phyloP scores from a whole-genome alignment of 2,888 invertebrate genomes.

The Oasisia sp. region DNA sequence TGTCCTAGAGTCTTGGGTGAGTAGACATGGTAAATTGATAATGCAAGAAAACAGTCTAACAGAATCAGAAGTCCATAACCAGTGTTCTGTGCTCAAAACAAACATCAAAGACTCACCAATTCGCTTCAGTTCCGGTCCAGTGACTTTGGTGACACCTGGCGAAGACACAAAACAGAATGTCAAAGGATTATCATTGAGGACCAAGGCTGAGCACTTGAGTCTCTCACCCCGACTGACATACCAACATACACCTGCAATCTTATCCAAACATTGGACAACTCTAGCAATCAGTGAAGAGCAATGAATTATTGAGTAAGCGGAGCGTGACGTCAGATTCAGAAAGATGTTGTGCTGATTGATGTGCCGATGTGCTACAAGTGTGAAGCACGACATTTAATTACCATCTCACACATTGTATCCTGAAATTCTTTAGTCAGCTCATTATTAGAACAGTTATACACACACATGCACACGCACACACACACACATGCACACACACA shows the following conservation, averaged over 20 bases:
- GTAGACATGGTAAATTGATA: not conserved
- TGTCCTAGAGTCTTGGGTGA: not conserved
- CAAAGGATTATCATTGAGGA: not conserved
- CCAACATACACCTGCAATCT: not conserved
- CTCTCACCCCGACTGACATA: not conserved
- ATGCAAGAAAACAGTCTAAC: not conserved
- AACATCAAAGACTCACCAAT: not conserved
- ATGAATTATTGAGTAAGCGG: not conserved
- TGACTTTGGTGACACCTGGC: not conserved
- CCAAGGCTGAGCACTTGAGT: not conserved
- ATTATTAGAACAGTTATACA: not conserved
- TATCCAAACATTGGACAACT: not conserved
- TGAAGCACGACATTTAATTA: not conserved
- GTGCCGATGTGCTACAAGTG: not conserved
- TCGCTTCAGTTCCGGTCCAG: not conserved
- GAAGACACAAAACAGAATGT: not conserved
- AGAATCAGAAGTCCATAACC: not conserved
- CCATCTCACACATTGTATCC: not conserved
- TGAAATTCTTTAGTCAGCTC: not conserved
- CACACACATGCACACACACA: too few species aligned
- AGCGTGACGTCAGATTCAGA: constrained; percentile 6
- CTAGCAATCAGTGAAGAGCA: constrained; percentile 5
- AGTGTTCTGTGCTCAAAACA: not conserved
- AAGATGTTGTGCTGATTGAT: constrained; percentile 14
- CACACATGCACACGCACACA: too few species aligned